Percentiles rank a stretch among this genome's conserved stretches.
phyloP scores from a whole-genome alignment of 1,140 invertebrate genomes.

The Aricia agestis region DNA sequence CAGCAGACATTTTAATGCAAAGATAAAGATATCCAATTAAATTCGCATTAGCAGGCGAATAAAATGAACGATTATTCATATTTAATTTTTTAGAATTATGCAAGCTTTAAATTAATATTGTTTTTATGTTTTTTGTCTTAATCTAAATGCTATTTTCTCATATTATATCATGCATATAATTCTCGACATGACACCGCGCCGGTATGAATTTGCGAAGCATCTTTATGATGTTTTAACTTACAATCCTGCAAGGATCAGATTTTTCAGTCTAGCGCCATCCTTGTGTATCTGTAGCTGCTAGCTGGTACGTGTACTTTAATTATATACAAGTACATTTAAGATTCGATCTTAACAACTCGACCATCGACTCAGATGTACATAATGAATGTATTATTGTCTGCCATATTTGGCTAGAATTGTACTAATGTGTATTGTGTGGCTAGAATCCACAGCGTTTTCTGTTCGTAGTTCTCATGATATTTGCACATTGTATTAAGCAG shows the following conservation, averaged over 20 bases:
- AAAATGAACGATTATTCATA: background rate
- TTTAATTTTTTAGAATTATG: background rate
- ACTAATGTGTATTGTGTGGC: no score
- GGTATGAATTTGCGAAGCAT: no score
- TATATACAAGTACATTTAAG: background rate
- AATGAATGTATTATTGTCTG: background rate
- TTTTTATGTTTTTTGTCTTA: background rate
- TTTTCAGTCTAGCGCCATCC: no score
- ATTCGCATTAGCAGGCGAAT: background rate
- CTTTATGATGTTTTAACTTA: no score
- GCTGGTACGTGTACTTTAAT: no score
- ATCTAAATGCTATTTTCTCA: background rate
- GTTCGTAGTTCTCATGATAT: slow-evolving; percentile 7
- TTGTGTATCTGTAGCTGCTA: no score
- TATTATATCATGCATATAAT: no score
- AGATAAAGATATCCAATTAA: background rate
- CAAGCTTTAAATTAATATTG: background rate
- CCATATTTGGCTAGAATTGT: background rate
- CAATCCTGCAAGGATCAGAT: no score
- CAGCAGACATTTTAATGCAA: background rate
- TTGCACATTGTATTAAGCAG: background rate
- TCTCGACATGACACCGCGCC: no score
- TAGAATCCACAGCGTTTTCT: background rate
- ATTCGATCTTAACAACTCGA: background rate
- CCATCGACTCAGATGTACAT: background rate